These are phyloP conservation scores for Ostrea denselamellosa DNA, from an alignment of 1,140 invertebrate species.

Conservation along the genomic window DNA sequence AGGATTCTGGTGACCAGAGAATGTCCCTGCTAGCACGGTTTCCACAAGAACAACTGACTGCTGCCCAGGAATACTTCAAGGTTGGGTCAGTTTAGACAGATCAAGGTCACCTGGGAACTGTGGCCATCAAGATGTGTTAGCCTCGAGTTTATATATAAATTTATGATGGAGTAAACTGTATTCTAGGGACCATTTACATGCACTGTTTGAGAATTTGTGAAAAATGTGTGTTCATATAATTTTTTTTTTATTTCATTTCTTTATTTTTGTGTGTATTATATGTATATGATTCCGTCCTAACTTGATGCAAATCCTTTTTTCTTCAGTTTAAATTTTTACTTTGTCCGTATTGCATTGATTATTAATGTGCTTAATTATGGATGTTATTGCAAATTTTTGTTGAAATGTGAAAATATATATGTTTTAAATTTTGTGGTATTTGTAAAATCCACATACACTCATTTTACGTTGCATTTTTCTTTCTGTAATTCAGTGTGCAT, in stretches of 20 bases:
- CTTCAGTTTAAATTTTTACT: background rate
- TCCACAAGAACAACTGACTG: conserved; percentile 68
- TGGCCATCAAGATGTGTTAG: background rate
- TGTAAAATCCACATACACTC: no score
- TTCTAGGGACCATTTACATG: background rate
- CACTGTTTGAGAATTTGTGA: background rate
- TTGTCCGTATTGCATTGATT: background rate
- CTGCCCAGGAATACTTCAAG: conserved; percentile 73
- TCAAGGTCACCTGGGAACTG: background rate
- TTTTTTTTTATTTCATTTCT: background rate
- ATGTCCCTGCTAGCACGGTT: conserved; percentile 68
- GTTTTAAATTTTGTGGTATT: no score
- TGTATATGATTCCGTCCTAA: background rate
- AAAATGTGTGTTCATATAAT: background rate
- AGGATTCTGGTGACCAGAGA: conserved; percentile 55
- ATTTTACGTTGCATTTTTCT: no score
- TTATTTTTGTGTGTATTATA: background rate
- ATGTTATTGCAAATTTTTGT: no score
- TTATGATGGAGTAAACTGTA: background rate
- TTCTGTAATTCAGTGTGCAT: no score
- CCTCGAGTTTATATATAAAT: no score
- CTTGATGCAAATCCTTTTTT: background rate
- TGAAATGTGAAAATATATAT: no score
- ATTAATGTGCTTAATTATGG: background rate
- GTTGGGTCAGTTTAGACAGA: conserved; percentile 28